Evolutionary conservation across 1,140 invertebrate genomes (phyloP).

Genomic region (Meloidogyne exigua): DNA sequence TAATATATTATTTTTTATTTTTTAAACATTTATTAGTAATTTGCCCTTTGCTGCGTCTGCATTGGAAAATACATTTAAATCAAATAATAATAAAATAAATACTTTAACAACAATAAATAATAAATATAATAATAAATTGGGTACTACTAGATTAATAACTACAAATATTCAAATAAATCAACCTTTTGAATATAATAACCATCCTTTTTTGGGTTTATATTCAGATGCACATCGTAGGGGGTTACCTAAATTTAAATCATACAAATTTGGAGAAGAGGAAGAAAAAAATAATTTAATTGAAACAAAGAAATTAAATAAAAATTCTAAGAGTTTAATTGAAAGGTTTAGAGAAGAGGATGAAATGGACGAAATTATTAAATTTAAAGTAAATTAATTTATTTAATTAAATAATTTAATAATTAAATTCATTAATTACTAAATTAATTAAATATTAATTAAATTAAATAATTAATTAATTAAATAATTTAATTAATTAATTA

Average conservation of each 20-base stretch:
- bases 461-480: too few relatives aligned
- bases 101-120: background rate
- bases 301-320: background rate
- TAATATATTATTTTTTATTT: too few relatives aligned
- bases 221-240: background rate
- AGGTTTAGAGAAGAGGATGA: background rate
- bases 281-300: background rate
- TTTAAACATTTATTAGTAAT: background rate
- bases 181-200: background rate
- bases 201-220: background rate
- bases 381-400: background rate
- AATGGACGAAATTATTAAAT: background rate
- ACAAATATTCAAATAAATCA: background rate
- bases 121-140: background rate
- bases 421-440: too few relatives aligned
- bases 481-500: too few relatives aligned
- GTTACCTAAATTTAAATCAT: background rate
- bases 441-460: too few relatives aligned
- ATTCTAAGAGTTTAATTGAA: background rate
- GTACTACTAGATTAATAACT: background rate
- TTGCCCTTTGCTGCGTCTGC: background rate
- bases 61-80: background rate
- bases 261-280: background rate
- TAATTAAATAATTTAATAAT: too few relatives aligned
- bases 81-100: background rate